phyloP scores from a whole-genome alignment of 2,113 vertebrate species.

The Cebus imitator region DNA sequence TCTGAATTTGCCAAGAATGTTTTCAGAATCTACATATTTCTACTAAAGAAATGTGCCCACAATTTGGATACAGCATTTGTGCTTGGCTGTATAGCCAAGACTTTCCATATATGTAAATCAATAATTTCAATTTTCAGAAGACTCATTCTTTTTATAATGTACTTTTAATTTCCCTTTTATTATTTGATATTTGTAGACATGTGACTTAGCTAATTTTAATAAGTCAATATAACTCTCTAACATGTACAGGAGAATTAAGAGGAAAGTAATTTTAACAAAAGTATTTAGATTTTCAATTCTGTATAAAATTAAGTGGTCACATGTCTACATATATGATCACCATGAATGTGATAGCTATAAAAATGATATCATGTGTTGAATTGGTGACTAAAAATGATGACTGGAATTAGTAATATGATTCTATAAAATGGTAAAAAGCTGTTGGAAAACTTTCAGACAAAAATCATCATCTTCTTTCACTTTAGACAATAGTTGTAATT shows the following conservation, averaged over 20 bases:
- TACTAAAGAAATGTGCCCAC: neutral
- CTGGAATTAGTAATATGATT: neutral
- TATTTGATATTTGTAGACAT: neutral
- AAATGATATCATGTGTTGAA: neutral
- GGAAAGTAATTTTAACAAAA: neutral
- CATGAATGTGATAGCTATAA: neutral
- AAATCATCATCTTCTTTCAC: neutral
- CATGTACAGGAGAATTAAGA: neutral
- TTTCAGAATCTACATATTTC: neutral
- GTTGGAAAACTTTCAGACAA: neutral
- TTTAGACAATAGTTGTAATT: neutral
- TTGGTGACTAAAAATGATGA: neutral
- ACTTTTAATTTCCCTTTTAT: neutral
- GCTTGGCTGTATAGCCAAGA: neutral
- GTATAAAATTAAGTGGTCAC: neutral
- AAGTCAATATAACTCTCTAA: neutral
- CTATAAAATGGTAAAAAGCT: neutral
- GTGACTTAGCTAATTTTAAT: neutral
- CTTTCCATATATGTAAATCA: neutral
- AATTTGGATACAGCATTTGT: neutral
- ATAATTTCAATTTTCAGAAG: neutral
- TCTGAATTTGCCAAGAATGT: neutral
- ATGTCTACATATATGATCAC: neutral
- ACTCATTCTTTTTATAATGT: neutral
- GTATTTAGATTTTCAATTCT: neutral